These are phyloP conservation scores for Leptoteleia sp. DNA, from an alignment of 1,140 invertebrate genomes.

Conservation along the genomic window DNA sequence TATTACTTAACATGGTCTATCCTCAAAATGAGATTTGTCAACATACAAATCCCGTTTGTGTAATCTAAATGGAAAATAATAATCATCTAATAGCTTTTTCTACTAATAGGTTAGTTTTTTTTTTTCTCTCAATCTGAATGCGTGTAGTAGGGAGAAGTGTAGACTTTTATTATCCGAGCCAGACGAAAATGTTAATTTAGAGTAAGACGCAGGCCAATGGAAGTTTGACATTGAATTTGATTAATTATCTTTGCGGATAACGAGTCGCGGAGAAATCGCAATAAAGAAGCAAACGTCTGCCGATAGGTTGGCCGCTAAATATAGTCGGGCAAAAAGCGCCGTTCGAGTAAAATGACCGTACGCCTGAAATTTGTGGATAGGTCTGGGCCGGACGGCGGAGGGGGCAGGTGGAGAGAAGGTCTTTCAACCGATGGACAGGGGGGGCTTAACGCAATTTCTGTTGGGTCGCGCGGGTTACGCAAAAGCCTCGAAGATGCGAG, in stretches of 20 bases:
- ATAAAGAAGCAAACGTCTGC: not conserved
- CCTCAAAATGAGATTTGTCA: no score
- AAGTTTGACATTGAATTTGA: constrained; percentile 46
- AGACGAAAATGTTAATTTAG: no score
- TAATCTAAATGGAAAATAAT: no score
- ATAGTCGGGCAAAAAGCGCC: constrained; percentile 38
- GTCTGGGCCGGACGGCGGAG: constrained; percentile 20
- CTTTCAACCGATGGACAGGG: constrained; percentile 46
- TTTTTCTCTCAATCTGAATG: no score
- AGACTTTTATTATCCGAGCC: no score
- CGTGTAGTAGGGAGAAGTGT: no score
- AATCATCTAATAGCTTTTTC: no score
- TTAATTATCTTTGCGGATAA: constrained; percentile 38
- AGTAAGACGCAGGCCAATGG: no score
- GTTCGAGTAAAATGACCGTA: constrained; percentile 19
- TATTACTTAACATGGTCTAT: no score
- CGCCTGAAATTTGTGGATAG: constrained; percentile 54
- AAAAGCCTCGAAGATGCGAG: constrained; percentile 48
- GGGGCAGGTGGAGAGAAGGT: constrained; percentile 38
- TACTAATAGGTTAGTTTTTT: no score
- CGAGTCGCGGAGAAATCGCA: constrained; percentile 22
- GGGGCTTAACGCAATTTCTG: constrained; percentile 67
- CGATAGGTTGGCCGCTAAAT: constrained; percentile 28
- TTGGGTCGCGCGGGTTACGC: constrained; percentile 71
- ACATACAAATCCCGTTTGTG: no score